These are phyloP conservation scores for Aegotheles bennettii DNA, from an alignment of 2,113 vertebrate genomes.

Conservation along the genomic window DNA sequence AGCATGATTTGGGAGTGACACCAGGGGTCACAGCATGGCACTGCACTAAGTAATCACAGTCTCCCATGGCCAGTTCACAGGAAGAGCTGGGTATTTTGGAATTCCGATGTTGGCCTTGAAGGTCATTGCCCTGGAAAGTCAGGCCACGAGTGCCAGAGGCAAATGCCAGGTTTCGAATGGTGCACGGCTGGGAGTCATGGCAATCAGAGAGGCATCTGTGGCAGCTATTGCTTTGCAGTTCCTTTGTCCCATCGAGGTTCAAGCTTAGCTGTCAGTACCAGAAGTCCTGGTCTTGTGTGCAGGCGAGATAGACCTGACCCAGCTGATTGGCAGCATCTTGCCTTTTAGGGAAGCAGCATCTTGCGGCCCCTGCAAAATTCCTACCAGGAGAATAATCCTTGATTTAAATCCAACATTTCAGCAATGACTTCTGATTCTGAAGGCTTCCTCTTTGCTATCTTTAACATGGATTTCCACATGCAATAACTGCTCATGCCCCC, in stretches of 20 bases:
- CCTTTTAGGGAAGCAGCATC: not conserved
- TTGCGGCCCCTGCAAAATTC: not conserved
- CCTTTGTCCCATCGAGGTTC: not conserved
- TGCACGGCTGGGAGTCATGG: not conserved
- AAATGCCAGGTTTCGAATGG: not conserved
- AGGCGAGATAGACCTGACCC: not conserved
- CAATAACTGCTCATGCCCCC: not conserved
- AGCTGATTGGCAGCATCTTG: not conserved
- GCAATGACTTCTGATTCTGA: not conserved
- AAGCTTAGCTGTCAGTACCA: not conserved
- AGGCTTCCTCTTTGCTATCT: not conserved
- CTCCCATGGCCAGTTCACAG: not conserved
- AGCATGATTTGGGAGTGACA: not conserved
- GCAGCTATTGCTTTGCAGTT: not conserved
- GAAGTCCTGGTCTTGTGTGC: not conserved
- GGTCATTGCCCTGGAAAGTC: not conserved
- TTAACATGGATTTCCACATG: not conserved
- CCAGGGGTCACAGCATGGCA: not conserved
- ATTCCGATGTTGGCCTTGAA: not conserved
- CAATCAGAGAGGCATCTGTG: not conserved
- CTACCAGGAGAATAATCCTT: not conserved
- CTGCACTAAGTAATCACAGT: not conserved
- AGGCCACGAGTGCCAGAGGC: not conserved
- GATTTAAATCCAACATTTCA: not conserved
- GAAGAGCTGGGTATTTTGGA: not conserved